These are phyloP conservation scores for Pterobdella sp. DNA, from an alignment of 2,888 invertebrate genomes.

Conservation along the genomic window DNA sequence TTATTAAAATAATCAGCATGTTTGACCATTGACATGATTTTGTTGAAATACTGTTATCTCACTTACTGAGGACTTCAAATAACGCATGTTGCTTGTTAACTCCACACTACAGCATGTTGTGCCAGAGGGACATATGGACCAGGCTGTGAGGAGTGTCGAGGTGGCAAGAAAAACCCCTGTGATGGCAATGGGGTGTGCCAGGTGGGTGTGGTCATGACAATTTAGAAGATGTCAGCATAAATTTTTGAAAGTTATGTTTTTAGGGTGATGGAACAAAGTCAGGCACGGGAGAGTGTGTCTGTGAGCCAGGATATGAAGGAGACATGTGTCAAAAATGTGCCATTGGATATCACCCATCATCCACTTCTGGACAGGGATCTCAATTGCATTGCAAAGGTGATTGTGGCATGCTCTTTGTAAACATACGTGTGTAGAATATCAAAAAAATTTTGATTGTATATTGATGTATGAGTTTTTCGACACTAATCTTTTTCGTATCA, in stretches of 20 bases:
- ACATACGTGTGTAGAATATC: too few species aligned
- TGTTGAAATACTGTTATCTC: too few species aligned
- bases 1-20: neutral
- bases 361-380: neutral
- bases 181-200: slow-evolving; percentile 63
- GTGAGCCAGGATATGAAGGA: slow-evolving; percentile 74
- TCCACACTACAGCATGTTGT: slow-evolving; percentile 68
- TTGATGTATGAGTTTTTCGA: too few species aligned
- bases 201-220: slow-evolving; percentile 27
- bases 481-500: too few species aligned
- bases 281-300: slow-evolving; percentile 82
- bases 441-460: too few species aligned
- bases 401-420: neutral
- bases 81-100: too few species aligned
- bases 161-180: slow-evolving; percentile 68
- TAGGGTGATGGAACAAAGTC: slow-evolving; percentile 80
- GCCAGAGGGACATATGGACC: slow-evolving; percentile 74
- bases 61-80: too few species aligned
- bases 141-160: slow-evolving; percentile 70
- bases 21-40: neutral
- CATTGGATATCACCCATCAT: slow-evolving; percentile 29
- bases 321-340: slow-evolving; percentile 68
- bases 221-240: neutral
- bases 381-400: neutral
- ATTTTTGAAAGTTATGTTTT: neutral